Conservation (phyloP, 1,140 invertebrate species). For the Delia radicum region DNA sequence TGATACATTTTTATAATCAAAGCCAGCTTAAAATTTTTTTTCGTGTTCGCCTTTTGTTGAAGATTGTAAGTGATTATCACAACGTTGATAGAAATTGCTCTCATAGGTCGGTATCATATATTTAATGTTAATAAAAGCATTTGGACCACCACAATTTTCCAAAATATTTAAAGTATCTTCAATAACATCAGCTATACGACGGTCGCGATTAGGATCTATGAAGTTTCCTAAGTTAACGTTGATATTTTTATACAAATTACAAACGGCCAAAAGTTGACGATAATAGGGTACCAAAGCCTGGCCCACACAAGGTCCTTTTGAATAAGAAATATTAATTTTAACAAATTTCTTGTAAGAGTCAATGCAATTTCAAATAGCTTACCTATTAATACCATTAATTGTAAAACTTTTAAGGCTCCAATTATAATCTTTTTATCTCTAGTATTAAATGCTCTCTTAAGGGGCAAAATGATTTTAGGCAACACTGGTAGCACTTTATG, state of each 20-base stretch:
- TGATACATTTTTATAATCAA: too few species aligned
- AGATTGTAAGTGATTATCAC: constrained; percentile 27
- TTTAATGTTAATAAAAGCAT: constrained; percentile 96
- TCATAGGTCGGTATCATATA: constrained; percentile 97
- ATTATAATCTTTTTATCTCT: constrained; percentile 73
- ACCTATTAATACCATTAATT: constrained; percentile 73
- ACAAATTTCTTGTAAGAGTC: not conserved
- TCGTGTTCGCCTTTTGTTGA: too few species aligned
- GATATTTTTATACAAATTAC: constrained; percentile 87
- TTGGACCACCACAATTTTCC: constrained; percentile 85
- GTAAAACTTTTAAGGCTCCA: constrained; percentile 73
- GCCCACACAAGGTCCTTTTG: constrained; percentile 62
- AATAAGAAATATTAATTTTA: not conserved
- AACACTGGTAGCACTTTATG: constrained; percentile 85
- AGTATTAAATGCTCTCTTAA: constrained; percentile 86
- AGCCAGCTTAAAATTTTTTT: too few species aligned
- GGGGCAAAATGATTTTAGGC: constrained; percentile 88
- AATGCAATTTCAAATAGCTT: constrained; percentile 53
- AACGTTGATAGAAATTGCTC: constrained; percentile 69
- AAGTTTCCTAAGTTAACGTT: constrained; percentile 78
- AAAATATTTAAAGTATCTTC: constrained; percentile 90
- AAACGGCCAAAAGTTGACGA: constrained; percentile 82
- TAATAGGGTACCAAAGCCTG: constrained; percentile 91
- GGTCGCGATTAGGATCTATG: constrained; percentile 76
- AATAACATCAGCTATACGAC: constrained; percentile 86